A percentile compares a stretch with the other conserved stretches of the same genome.
phyloP scores from a whole-genome alignment of 2,797 vertebrate species.

The Coregonus suidteri region DNA sequence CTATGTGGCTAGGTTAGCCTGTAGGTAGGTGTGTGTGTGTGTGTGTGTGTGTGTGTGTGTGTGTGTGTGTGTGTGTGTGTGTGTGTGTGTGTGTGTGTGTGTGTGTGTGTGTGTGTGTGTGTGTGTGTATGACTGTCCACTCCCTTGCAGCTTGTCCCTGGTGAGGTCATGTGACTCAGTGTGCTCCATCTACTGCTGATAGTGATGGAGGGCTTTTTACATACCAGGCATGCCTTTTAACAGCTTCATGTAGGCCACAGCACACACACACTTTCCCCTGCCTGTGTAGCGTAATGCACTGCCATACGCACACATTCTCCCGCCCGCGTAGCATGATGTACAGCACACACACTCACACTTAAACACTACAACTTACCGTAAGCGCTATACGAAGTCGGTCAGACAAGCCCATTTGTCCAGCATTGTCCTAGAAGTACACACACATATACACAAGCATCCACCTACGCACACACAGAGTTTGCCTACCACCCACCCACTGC shows the following conservation, averaged over 20 bases:
- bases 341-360: too few species aligned
- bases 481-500: constrained; percentile 4
- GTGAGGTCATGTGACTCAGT: constrained; percentile 26
- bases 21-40: not conserved
- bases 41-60: too few species aligned
- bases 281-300: constrained; percentile 16
- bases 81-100: too few species aligned
- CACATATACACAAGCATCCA: not conserved
- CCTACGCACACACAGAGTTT: constrained; percentile 8
- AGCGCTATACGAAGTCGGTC: not conserved
- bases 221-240: constrained; percentile 48
- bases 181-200: constrained; percentile 16
- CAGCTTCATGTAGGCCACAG: constrained; percentile 33
- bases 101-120: too few species aligned
- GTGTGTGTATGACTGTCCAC: not conserved
- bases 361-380: not conserved
- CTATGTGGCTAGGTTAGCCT: constrained; percentile 18
- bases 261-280: not conserved
- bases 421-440: not conserved
- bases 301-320: constrained; percentile 6
- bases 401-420: not conserved
- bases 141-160: not conserved
- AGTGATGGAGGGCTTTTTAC: constrained; percentile 36
- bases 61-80: too few species aligned
- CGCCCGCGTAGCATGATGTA: not conserved